A percentile compares a stretch with the other conserved stretches of the same genome.
These are phyloP conservation scores for Haemorhous mexicanus DNA, from an alignment of 2,113 vertebrate species.

Conservation along the genomic window DNA sequence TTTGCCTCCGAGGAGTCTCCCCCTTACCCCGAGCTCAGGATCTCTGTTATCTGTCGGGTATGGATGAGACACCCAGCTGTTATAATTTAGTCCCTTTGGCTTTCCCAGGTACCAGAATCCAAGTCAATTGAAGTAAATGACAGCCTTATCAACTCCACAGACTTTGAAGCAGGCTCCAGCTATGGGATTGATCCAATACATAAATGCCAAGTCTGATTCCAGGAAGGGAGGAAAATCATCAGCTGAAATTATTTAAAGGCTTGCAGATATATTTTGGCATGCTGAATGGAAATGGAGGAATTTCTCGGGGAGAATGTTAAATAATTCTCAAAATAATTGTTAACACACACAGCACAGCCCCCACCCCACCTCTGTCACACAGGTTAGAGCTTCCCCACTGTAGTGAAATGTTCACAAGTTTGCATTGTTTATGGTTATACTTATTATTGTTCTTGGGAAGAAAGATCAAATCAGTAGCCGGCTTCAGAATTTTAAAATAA, in stretches of 20 bases:
- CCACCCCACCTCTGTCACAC: background rate
- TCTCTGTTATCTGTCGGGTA: background rate
- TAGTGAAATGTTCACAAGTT: background rate
- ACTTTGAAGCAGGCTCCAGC: constrained; percentile 45
- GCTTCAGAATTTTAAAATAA: background rate
- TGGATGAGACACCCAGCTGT: background rate
- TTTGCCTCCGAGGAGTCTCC: background rate
- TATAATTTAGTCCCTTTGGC: background rate
- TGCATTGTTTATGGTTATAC: background rate
- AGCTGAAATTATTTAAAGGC: constrained; percentile 37
- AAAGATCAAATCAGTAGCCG: background rate
- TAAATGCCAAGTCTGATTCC: background rate
- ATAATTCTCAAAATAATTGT: constrained; percentile 1
- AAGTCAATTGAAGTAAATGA: background rate
- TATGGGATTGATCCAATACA: background rate
- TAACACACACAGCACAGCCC: background rate
- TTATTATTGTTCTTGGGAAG: background rate
- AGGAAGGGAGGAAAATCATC: constrained; percentile 42
- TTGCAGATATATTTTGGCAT: constrained; percentile 34
- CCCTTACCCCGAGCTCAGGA: background rate
- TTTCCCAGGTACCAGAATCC: background rate
- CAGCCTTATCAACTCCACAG: background rate
- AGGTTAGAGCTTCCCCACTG: background rate
- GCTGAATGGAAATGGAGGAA: background rate
- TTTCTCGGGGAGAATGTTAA: background rate